phyloP scores from a whole-genome alignment of 1,140 invertebrate species.

The Lamellibrachia luymesi region DNA sequence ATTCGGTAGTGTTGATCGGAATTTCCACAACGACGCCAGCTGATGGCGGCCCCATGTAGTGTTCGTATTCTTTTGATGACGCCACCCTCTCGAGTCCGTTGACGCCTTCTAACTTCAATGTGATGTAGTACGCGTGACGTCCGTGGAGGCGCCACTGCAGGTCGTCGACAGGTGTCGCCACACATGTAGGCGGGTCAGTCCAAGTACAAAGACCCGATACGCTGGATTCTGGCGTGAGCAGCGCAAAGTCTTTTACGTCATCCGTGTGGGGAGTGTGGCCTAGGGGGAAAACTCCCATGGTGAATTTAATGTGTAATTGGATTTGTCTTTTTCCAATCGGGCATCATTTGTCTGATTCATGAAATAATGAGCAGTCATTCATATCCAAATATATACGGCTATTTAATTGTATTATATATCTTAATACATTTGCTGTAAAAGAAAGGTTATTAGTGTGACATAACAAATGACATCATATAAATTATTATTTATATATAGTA shows the following conservation, averaged over 20 bases:
- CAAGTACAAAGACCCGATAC: not conserved
- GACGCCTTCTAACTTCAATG: not conserved
- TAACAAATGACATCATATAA: too few relatives aligned
- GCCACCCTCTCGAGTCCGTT: not conserved
- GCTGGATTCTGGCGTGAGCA: not conserved
- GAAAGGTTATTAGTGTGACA: too few relatives aligned
- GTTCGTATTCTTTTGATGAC: not conserved
- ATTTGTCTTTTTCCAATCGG: too few relatives aligned
- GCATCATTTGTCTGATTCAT: too few relatives aligned
- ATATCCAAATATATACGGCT: too few relatives aligned
- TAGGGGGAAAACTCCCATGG: not conserved
- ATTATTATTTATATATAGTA: too few relatives aligned
- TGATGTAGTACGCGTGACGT: not conserved
- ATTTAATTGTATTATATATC: too few relatives aligned
- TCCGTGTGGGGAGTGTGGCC: not conserved
- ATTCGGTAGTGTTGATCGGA: not conserved
- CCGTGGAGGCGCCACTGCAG: not conserved
- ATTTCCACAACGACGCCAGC: constrained; percentile 7
- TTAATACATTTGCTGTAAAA: too few relatives aligned
- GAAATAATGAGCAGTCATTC: too few relatives aligned
- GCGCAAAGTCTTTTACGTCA: not conserved
- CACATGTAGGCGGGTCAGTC: not conserved
- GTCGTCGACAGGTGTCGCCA: not conserved
- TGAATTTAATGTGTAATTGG: not conserved
- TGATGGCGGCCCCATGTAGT: not conserved